phyloP scores from a whole-genome alignment of 2,113 vertebrate genomes.

The Solea senegalensis region DNA sequence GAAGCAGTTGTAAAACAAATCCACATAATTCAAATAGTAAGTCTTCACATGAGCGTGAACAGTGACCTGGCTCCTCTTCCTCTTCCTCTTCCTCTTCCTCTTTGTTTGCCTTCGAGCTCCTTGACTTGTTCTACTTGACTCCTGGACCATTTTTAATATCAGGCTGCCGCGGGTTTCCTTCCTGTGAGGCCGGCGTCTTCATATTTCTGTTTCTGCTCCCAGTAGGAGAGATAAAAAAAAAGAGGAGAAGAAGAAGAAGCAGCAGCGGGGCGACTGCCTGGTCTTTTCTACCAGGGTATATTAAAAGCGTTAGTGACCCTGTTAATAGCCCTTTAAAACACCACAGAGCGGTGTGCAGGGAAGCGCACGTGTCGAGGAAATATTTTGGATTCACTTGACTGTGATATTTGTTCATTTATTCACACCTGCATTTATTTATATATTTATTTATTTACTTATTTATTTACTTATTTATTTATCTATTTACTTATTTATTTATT shows the following conservation, averaged over 20 bases:
- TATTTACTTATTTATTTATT: too few species aligned
- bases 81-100: too few species aligned
- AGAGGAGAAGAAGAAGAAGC: too few species aligned
- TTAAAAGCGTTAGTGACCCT: constrained; percentile 52
- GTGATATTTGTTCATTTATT: constrained; percentile 17
- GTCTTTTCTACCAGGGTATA: constrained; percentile 31
- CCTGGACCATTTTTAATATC: constrained; percentile 79
- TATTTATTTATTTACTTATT: too few species aligned
- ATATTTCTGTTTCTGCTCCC: constrained; percentile 63
- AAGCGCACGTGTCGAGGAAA: constrained; percentile 26
- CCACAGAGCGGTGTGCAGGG: background rate
- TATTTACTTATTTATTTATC: too few species aligned
- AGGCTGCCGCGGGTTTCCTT: constrained; percentile 71
- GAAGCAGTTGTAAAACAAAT: background rate
- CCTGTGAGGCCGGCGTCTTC: constrained; percentile 66
- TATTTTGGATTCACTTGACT: constrained; percentile 29
- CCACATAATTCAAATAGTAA: background rate
- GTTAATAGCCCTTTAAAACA: constrained; percentile 46
- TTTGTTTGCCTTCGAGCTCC: constrained; percentile 73
- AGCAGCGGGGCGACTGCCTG: constrained; percentile 6
- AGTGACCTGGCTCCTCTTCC: constrained; percentile 54
- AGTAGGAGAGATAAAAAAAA: constrained; percentile 55
- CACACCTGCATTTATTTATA: background rate
- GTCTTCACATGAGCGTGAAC: too few species aligned
- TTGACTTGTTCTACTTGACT: constrained; percentile 80